Base-by-base conservation (phyloP, 2,797 vertebrate genomes). In the Nyctibius grandis region DNA sequence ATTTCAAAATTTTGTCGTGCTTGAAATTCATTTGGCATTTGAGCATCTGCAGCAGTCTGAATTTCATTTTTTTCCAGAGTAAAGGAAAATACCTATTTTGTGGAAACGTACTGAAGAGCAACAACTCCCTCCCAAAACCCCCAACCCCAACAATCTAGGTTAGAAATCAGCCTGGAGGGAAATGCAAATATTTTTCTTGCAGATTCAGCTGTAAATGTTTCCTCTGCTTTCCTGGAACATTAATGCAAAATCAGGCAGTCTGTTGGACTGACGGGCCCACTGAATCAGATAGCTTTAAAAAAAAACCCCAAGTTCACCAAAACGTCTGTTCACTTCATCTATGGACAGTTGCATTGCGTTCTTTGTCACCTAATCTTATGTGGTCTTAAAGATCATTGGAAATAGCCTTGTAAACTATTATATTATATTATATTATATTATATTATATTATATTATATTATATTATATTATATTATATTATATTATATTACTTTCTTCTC, bases 111-210 rank as follows among this genome's bases (percentile, higher is more conserved):
- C 56, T 45, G 70, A 77, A 79, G 94, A 91, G 64, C 34, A 85
- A 42, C 63, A 70, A 26, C 25, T 36, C 47, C 54, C 25, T 63
- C 51, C 70, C 40, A 12, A 83, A 87, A 38, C 1, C 53, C 83
- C 29, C n/a, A 69, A 2, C 6, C 7, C 47, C 16, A 56, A 29
- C 12, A 34, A 79, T 67, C 57, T 73, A 36, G 28, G 50, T 68
- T 76, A 38, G 17, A 93, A 93, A 93, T 63, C 89, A 91, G 68
- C 91, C 78, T 70, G 33, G 45, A 96, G 95, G 76, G 54, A 95
- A 94, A 92, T 57, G 85, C 78, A 95, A 93, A 74, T 90, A 17
- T 89, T 95, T 91, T 78, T 68, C 73, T 72, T 70, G 57, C 69
- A 95, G 65, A 91, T 91, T 88, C 44, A 68, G 57, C 50, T 93